Base-by-base conservation (phyloP, 2,888 invertebrate genomes). In the Dryococelus australis region DNA sequence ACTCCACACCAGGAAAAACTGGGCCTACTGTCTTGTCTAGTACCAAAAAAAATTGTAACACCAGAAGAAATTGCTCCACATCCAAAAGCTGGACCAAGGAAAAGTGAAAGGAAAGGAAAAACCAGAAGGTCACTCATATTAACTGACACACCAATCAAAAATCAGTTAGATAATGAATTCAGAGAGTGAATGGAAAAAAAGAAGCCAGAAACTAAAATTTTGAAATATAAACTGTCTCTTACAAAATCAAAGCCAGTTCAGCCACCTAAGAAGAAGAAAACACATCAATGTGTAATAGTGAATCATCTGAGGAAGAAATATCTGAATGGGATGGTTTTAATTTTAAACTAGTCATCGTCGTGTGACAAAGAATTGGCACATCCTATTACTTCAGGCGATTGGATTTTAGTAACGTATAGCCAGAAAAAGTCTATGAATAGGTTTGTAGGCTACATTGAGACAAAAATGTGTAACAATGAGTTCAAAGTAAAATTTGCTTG, bases 61-160 rank as follows among this genome's bases (percentile, higher is more conserved):
- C 65, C 65, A 65, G 65, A 65, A 65, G 20, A 65, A 65, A 65
- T 65, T 65, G 65, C 65, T 24, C 65, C 65, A 13, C 16, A 65
- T 65, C 65, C 65, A 65, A 65, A 65, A 16, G 65, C 65, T 65
- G 65, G 65, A 65, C 65, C 65, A 65, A 65, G 65, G 24, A 65
- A 65, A 65, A 6, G 20, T 65, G 65, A 24, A 65, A 20, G 65
- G 20, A 65, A 65, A 65, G 20, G 65, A 20, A 65, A 65, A 65
- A 5, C 65, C 16, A 65, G 24, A 65, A 65, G 65, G 24, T 65
- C 65, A 20, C 24, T 65, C 24, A 65, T 65, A 65, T 16, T 65
- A 65, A 65, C 65, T 16, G 16, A 65, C 65, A 65, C 65, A 65
- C 65, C 65, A 65, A 65, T 65, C 10, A 65, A 65, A 65, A 65